phyloP scores from a whole-genome alignment of 92 coral and sea anemone genomes.

The Chrysogorgia sp. region DNA sequence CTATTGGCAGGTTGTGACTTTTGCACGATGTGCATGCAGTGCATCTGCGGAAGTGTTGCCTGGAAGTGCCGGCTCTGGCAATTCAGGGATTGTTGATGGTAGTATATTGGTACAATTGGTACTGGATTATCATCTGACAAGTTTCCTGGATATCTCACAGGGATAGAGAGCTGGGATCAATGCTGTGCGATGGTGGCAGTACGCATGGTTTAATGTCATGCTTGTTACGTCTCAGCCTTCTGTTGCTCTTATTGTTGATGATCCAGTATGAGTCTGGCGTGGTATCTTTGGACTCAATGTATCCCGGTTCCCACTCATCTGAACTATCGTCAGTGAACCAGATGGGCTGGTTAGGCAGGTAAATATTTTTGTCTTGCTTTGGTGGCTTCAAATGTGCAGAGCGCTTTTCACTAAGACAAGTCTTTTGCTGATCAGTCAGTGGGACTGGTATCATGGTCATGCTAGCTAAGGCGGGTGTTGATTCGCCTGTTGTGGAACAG shows the following conservation, averaged over 20 bases:
- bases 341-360: slow-evolving; percentile 51
- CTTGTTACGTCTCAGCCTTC: slow-evolving; percentile 55
- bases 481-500: slow-evolving; percentile 57
- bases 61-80: slow-evolving; percentile 8
- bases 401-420: slow-evolving; percentile 61
- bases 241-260: slow-evolving; percentile 59
- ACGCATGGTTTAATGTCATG: slow-evolving; percentile 73
- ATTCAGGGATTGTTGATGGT: no score
- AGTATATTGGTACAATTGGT: no score
- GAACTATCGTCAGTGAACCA: slow-evolving; percentile 63
- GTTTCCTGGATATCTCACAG: no score
- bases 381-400: slow-evolving; percentile 61
- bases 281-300: slow-evolving; percentile 50
- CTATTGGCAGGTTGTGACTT: slow-evolving; percentile 24
- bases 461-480: slow-evolving; percentile 63
- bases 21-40: not conserved
- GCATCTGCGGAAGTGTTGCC: not conserved
- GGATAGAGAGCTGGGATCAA: no score
- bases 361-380: slow-evolving; percentile 51
- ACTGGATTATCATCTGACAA: no score
- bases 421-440: slow-evolving; percentile 64
- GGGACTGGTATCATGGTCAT: slow-evolving; percentile 65
- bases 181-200: no score
- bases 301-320: slow-evolving; percentile 62
- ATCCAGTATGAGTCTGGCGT: no score